Conservation (phyloP, 1,140 invertebrate species). For the Drosophila lowei region DNA sequence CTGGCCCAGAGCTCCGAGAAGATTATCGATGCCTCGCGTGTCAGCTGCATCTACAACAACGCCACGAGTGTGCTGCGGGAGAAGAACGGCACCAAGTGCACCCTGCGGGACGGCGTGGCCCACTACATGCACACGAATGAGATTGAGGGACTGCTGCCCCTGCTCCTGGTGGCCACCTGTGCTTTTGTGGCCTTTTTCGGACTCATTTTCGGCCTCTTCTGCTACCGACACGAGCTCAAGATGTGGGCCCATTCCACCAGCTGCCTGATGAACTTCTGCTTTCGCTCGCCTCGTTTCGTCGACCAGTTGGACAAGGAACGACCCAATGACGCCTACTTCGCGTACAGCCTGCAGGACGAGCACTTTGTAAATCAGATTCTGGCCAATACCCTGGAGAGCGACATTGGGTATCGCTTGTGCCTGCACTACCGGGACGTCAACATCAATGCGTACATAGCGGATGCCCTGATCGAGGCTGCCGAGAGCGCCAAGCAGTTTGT, state of each 20-base stretch:
- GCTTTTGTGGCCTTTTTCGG: constrained; percentile 89
- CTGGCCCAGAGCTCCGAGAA: constrained; percentile 88
- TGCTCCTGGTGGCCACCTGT: constrained; percentile 89
- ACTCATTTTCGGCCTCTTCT: constrained; percentile 89
- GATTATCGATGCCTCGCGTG: constrained; percentile 88
- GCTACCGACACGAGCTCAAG: constrained; percentile 91
- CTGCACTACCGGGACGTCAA: constrained; percentile 94
- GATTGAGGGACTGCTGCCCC: constrained; percentile 91
- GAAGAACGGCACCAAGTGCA: constrained; percentile 88
- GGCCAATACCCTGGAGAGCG: constrained; percentile 91
- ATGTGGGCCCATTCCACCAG: constrained; percentile 94
- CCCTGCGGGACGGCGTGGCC: constrained; percentile 87
- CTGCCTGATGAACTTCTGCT: constrained; percentile 90
- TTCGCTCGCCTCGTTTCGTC: constrained; percentile 89
- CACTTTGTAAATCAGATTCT: constrained; percentile 93
- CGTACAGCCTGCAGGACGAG: constrained; percentile 95
- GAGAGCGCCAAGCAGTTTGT: constrained; percentile 95
- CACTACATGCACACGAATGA: constrained; percentile 89
- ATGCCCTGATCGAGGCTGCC: constrained; percentile 95
- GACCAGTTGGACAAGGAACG: constrained; percentile 91
- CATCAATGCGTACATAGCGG: constrained; percentile 92
- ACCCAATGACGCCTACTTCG: constrained; percentile 95
- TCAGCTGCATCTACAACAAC: constrained; percentile 88
- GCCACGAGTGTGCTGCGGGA: constrained; percentile 87
- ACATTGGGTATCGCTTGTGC: constrained; percentile 91